These are phyloP conservation scores for Chlamydotis undulata DNA, from an alignment of 2,113 vertebrate species.

Conservation along the genomic window DNA sequence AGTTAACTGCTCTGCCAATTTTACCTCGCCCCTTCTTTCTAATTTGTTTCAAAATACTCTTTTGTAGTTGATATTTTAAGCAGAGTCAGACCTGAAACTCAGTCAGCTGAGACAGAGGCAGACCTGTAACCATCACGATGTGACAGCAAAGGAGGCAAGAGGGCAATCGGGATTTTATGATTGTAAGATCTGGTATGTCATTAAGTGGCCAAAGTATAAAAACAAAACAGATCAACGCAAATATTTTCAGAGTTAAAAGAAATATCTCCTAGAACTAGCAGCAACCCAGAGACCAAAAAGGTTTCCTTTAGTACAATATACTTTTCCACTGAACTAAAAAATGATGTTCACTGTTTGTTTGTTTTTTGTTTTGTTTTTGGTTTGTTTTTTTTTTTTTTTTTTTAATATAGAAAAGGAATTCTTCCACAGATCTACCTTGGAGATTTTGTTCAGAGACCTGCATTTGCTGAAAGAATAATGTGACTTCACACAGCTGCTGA, in stretches of 20 bases:
- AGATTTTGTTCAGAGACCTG: not conserved
- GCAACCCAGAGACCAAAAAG: not conserved
- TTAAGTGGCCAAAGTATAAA: not conserved
- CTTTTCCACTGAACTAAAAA: not conserved
- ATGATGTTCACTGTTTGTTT: not conserved
- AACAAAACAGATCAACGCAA: not conserved
- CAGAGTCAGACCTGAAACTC: not conserved
- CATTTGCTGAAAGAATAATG: not conserved
- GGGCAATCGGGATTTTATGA: not conserved
- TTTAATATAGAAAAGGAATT: not conserved
- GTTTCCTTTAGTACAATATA: not conserved
- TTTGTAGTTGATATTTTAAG: not conserved
- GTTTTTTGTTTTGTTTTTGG: too few species aligned
- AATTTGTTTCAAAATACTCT: not conserved
- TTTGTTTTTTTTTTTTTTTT: not conserved
- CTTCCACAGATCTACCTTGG: not conserved
- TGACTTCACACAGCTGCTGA: not conserved
- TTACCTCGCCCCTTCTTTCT: not conserved
- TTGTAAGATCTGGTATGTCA: not conserved
- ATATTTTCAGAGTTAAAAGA: not conserved
- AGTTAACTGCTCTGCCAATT: not conserved
- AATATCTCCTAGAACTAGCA: not conserved
- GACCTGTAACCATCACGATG: not conserved
- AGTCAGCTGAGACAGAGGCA: not conserved
- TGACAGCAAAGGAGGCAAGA: not conserved